A percentile compares a stretch with the other conserved stretches of the same genome.
These are phyloP conservation scores for Scolopax bukidnonensis DNA, from an alignment of 2,797 vertebrate species.

Conservation along the genomic window DNA sequence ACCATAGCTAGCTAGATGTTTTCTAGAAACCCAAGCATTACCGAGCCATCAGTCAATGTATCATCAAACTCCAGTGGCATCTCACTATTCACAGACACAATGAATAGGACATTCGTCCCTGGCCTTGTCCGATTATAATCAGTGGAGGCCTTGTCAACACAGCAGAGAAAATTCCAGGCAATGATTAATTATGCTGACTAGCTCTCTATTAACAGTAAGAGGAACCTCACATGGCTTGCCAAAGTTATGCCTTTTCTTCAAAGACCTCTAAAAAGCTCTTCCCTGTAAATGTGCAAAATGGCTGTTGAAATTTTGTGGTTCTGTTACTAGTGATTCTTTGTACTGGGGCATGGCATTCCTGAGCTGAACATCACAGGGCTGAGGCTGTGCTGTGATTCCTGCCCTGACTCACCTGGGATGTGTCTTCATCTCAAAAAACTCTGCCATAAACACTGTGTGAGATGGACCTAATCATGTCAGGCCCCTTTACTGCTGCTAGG, in stretches of 20 bases:
- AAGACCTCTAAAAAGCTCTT: neutral
- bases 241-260: neutral
- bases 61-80: neutral
- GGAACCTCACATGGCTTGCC: neutral
- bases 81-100: neutral
- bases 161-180: neutral
- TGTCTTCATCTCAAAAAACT: neutral
- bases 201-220: neutral
- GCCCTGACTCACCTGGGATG: neutral
- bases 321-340: neutral
- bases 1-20: neutral
- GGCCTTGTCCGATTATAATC: neutral
- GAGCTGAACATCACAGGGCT: neutral
- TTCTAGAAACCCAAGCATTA: neutral
- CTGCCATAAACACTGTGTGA: neutral
- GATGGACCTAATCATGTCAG: neutral
- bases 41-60: neutral
- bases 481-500: neutral
- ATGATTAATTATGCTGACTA: neutral
- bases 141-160: neutral
- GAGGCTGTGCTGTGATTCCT: neutral
- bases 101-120: neutral
- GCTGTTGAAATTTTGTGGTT: neutral
- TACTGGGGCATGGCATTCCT: neutral
- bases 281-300: neutral